A percentile compares a stretch with the other conserved stretches of the same genome.
Evolutionary conservation across 2,113 vertebrate genomes (phyloP).

Genomic region (Trogon melanurus): DNA sequence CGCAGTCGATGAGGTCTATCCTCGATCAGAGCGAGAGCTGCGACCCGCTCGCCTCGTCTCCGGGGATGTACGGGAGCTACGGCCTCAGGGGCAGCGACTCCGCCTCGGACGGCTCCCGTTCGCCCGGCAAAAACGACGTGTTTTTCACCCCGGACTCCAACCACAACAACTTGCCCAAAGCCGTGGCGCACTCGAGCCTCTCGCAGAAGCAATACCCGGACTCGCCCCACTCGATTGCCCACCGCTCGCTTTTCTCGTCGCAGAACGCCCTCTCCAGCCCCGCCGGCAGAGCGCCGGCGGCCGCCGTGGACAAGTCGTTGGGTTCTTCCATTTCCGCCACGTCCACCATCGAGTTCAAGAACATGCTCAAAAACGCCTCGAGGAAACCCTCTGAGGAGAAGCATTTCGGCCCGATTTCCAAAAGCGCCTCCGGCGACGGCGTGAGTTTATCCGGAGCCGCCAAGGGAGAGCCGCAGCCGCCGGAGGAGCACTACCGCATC

Average conservation of each 20-base stretch:
- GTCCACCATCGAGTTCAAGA: constrained; percentile 84
- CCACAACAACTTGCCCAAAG: constrained; percentile 68
- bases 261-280: constrained; percentile 65
- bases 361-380: constrained; percentile 85
- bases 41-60: constrained; percentile 57
- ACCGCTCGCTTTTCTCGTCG: constrained; percentile 73
- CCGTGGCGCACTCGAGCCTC: constrained; percentile 57
- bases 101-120: constrained; percentile 67
- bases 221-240: constrained; percentile 70
- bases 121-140: constrained; percentile 75
- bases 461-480: constrained; percentile 34
- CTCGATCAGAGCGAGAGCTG: constrained; percentile 74
- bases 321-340: constrained; percentile 76
- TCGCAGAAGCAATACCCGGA: constrained; percentile 79
- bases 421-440: constrained; percentile 47
- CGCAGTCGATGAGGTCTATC: constrained; percentile 70
- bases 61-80: constrained; percentile 73
- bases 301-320: constrained; percentile 67
- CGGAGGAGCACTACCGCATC: constrained; percentile 89
- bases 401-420: constrained; percentile 69
- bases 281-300: neutral
- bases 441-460: constrained; percentile 12
- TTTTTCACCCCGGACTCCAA: constrained; percentile 79
- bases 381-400: constrained; percentile 80
- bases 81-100: constrained; percentile 69